phyloP scores from a whole-genome alignment of 1,140 invertebrate genomes.

The Eufriesea mexicana region DNA sequence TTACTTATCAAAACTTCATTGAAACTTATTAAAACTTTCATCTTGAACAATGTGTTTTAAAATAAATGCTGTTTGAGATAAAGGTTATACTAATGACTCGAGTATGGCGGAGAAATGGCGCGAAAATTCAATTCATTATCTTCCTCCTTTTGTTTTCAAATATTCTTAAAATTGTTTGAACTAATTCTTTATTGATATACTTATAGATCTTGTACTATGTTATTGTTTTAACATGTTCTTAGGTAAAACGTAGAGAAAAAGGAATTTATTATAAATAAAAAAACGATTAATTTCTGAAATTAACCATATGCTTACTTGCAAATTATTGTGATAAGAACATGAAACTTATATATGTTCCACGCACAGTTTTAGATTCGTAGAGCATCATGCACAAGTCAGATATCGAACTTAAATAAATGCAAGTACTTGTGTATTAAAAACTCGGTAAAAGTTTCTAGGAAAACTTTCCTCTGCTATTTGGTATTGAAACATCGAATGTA shows the following conservation, averaged over 20 bases:
- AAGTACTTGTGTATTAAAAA: neutral
- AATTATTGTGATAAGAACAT: too few relatives aligned
- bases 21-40: neutral
- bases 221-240: too few relatives aligned
- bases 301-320: too few relatives aligned
- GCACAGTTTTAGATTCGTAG: conserved; percentile 22
- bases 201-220: too few relatives aligned
- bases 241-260: too few relatives aligned
- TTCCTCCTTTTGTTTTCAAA: neutral
- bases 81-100: neutral
- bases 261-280: too few relatives aligned
- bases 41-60: neutral
- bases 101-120: neutral
- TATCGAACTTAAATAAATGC: neutral
- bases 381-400: conserved; percentile 20
- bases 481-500: neutral
- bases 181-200: too few relatives aligned
- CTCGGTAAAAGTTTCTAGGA: neutral
- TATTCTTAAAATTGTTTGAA: neutral
- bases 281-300: too few relatives aligned
- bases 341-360: neutral
- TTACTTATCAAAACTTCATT: neutral
- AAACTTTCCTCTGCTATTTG: neutral
- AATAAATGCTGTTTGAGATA: neutral
- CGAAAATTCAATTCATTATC: neutral